phyloP scores from a whole-genome alignment of 2,113 vertebrate species.

The Morone chrysops region DNA sequence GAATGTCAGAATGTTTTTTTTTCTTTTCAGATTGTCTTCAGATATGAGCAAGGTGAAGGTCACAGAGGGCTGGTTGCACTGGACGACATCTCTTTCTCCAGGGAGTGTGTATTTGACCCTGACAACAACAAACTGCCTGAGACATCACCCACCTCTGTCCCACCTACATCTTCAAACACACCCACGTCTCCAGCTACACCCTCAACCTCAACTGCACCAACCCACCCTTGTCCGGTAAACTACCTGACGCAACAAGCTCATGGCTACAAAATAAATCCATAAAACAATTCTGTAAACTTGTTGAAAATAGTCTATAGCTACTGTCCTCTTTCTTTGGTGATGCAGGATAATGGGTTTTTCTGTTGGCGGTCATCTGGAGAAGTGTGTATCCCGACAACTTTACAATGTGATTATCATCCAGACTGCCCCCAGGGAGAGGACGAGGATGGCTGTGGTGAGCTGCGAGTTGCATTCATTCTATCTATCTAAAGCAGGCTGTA shows the following conservation, averaged over 20 bases:
- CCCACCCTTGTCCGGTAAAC: conserved; percentile 76
- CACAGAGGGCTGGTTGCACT: conserved; percentile 69
- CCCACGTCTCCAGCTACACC: conserved; percentile 40
- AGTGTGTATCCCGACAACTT: conserved; percentile 62
- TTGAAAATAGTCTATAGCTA: not conserved
- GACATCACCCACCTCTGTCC: conserved; percentile 47
- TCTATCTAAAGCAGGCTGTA: not conserved
- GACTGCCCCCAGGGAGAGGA: conserved; percentile 76
- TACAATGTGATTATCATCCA: conserved; percentile 71
- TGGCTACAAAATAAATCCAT: not conserved
- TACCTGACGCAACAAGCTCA: not conserved
- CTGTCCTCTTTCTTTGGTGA: not conserved
- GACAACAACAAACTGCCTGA: conserved; percentile 76
- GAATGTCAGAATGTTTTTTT: not conserved
- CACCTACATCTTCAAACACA: conserved; percentile 44
- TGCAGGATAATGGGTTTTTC: conserved; percentile 78
- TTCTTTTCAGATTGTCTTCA: conserved; percentile 75
- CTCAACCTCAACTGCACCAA: not conserved
- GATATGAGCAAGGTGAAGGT: conserved; percentile 53
- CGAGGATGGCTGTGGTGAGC: conserved; percentile 76
- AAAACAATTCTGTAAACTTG: not conserved
- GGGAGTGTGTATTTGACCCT: conserved; percentile 76
- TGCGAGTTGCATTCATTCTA: conserved; percentile 2
- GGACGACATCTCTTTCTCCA: conserved; percentile 83
- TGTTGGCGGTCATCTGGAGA: conserved; percentile 72